Percentiles rank a stretch among this genome's conserved stretches.
Evolutionary conservation across 2,113 vertebrate genomes (phyloP).

Genomic region (Myodes glareolus): DNA sequence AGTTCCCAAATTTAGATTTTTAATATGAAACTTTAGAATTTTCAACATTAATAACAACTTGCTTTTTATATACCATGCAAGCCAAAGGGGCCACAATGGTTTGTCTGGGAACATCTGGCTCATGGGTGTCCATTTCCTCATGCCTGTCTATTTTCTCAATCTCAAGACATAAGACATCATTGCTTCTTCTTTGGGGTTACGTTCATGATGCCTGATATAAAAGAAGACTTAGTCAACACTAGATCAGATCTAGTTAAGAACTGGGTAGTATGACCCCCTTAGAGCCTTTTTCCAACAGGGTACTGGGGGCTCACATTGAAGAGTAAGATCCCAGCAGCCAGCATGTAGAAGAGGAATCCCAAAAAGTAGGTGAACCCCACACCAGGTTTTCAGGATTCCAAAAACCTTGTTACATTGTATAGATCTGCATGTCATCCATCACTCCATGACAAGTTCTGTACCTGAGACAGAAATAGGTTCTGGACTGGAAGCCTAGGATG

Average conservation of each 20-base stretch:
- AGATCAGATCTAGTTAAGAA: neutral
- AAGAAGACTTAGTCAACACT: neutral
- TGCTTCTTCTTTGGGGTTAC: neutral
- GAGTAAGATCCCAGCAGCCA: neutral
- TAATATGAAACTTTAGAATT: constrained; percentile 11
- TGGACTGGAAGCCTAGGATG: neutral
- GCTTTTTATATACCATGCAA: neutral
- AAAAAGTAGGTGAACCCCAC: neutral
- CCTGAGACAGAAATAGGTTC: neutral
- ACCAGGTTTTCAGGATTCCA: neutral
- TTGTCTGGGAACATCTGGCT: neutral
- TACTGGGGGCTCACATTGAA: neutral
- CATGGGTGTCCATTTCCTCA: neutral
- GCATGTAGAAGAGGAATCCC: neutral
- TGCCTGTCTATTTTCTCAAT: neutral
- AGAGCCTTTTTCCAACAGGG: fast-evolving
- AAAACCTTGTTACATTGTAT: neutral
- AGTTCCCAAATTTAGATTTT: constrained; percentile 9
- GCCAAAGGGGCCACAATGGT: neutral
- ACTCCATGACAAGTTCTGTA: neutral
- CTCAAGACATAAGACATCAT: neutral
- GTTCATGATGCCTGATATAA: neutral
- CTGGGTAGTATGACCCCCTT: too few species aligned
- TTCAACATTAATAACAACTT: constrained; percentile 22
- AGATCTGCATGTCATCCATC: neutral